Conservation (phyloP, 2,797 vertebrate genomes). For the Cephalopachus bancanus region DNA sequence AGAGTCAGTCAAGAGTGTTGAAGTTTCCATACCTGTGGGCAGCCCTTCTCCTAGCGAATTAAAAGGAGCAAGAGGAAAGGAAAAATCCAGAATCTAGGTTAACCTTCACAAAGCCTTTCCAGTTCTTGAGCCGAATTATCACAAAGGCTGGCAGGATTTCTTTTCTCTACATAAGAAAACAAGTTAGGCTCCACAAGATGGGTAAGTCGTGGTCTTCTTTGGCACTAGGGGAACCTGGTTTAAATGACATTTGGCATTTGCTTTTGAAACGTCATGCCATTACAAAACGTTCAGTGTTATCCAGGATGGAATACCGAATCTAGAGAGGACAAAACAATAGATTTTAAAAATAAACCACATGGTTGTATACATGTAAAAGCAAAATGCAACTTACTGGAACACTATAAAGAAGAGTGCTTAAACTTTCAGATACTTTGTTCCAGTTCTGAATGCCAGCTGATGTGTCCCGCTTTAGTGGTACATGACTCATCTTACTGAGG, state of each 20-base stretch:
- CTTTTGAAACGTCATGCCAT: constrained; percentile 14
- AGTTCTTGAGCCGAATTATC: neutral
- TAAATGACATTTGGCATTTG: neutral
- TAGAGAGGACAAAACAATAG: neutral
- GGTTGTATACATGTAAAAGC: constrained; percentile 14
- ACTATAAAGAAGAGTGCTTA: constrained; percentile 36
- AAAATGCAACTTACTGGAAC: constrained; percentile 65
- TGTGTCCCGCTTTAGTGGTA: constrained; percentile 33
- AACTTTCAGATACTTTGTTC: constrained; percentile 72
- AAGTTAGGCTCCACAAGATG: neutral
- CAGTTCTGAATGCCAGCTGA: constrained; percentile 73
- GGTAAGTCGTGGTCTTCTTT: neutral
- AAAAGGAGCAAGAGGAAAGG: neutral
- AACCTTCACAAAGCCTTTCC: neutral
- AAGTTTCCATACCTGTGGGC: neutral
- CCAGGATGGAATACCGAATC: neutral
- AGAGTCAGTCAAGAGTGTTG: too few relatives aligned
- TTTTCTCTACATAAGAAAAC: neutral
- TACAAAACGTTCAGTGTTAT: neutral
- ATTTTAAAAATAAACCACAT: constrained; percentile 30
- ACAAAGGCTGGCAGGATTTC: neutral
- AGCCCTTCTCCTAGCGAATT: neutral
- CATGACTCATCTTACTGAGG: constrained; percentile 80
- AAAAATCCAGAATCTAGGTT: neutral
- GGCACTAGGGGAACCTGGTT: neutral